Base-by-base conservation (phyloP, 1,140 invertebrate genomes). In the Protaetia brevitarsis region DNA sequence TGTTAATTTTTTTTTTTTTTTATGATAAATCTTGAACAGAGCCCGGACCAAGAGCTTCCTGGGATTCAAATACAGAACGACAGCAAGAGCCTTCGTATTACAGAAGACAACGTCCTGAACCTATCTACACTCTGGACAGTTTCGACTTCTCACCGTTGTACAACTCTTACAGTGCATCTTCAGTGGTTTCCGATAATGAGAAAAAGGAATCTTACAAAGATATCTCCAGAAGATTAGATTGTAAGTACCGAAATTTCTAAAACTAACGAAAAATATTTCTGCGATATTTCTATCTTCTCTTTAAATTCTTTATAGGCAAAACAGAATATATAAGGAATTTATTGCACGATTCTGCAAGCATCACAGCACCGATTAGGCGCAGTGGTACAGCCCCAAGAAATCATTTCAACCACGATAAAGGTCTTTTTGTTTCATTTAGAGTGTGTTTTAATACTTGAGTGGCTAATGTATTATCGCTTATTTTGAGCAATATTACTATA, bases 261-360 rank as follows among this genome's bases (percentile, higher is more conserved):
- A n/a, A n/a, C n/a, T n/a, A n/a, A n/a, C n/a, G n/a, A n/a, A n/a
- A n/a, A n/a, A n/a, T n/a, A n/a, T n/a, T n/a, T n/a, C n/a, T n/a
- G n/a, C n/a, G n/a, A n/a, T n/a, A n/a, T n/a, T n/a, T n/a, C n/a
- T n/a, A n/a, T n/a, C n/a, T 34, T 34, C 4, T 34, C 13, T 34
- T 34, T 34, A 34, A 34, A 34, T 59, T 59, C 29, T 59, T 62
- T 62, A n/a, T 68, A 76, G 74, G 74, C 63, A 78, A 78, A 69
- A 78, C 77, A 2, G 77, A 78, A 69, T 78, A 78, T 62, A 78
- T 78, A 41, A 68, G 76, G 60, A 78, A 78, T 66, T 67, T 78
- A 31, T 68, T 78, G 8, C 77, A 78, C 64, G 77, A 78, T 62
- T 76, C 75, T 0, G 77, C 77, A 26, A 77, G 75, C 62, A 78